Base-by-base conservation (phyloP, 2,113 vertebrate genomes). In the Xenopus borealis region DNA sequence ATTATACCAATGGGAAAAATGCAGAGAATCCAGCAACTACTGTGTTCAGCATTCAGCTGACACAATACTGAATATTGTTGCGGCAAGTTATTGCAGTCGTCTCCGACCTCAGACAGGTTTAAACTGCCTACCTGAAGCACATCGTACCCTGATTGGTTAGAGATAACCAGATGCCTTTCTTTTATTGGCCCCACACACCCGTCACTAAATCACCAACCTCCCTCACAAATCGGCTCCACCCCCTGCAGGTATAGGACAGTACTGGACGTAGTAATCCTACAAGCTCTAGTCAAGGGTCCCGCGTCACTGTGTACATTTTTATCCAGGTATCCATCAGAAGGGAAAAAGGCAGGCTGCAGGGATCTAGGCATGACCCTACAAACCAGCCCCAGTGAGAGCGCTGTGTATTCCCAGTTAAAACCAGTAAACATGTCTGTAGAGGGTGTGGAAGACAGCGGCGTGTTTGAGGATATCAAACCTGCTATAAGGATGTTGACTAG, bases 391-490 rank as follows among this genome's bases (percentile, higher is more conserved):
- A 62, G 65, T 44, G 93, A 95, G 72, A 69, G 90, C 18, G 87
- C 86, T 27, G 94, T 93, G 5, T 90, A 96, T 55, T 87, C 92
- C 0, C 93, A 91, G 53, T 91, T 96, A 47, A 95, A 94, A 68
- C 93, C 95, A 4, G 90, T 95, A 73, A 80, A 83, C 83, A 92
- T 95, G 93, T 88, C 92, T 16, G 88, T 88, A 66, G 93, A 93
- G 23, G 81, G 86, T 0, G 69, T 64, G 0, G 95, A 96, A 79
- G 95, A 96, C 66, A 12, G 83, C 63, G 87, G 91, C 0, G 95
- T 96, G 81, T 96, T 96, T 23, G 94, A 95, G 84, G 94, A 96
- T 88, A 91, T 94, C 84, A 96, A 96, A 80, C 85, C 90, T 57
- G 82, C 79, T 20, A 75, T 88, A 69, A 90, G 92, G 78, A 63